phyloP scores from a whole-genome alignment of 2,888 invertebrate genomes.

The Pyrgus malvae region DNA sequence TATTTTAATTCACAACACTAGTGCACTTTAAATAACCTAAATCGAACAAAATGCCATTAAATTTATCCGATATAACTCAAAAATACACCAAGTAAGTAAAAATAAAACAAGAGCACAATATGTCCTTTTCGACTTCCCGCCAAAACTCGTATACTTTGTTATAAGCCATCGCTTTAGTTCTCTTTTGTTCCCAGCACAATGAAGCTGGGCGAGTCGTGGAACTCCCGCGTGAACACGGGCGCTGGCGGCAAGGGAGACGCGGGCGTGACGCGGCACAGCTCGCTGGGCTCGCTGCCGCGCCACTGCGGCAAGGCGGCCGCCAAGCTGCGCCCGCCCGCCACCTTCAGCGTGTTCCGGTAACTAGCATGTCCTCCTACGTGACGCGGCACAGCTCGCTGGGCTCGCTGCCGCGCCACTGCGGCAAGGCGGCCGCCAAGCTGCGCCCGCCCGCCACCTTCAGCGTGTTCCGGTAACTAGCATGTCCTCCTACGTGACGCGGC shows the following conservation, averaged over 20 bases:
- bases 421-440: too few species aligned
- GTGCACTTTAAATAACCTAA: too few species aligned
- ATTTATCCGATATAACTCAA: too few species aligned
- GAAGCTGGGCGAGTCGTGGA: slow-evolving; percentile 41
- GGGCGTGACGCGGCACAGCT: slow-evolving; percentile 56
- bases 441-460: too few species aligned
- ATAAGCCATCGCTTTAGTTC: not conserved
- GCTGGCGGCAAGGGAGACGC: slow-evolving; percentile 24
- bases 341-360: slow-evolving; percentile 36
- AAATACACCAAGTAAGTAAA: too few species aligned
- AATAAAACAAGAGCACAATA: not conserved
- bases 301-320: slow-evolving; percentile 46
- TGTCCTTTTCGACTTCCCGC: too few species aligned
- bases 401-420: too few species aligned
- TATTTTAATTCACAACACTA: too few species aligned
- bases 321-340: slow-evolving; percentile 44
- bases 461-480: too few species aligned
- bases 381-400: too few species aligned
- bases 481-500: too few species aligned
- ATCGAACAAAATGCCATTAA: too few species aligned
- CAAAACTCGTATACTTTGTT: not conserved
- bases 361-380: not conserved
- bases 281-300: slow-evolving; percentile 59
- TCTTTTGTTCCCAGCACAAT: slow-evolving; percentile 30
- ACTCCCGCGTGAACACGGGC: slow-evolving; percentile 27